Evolutionary conservation across 2,888 invertebrate species (phyloP).

Genomic region (Chouioia cunea): DNA sequence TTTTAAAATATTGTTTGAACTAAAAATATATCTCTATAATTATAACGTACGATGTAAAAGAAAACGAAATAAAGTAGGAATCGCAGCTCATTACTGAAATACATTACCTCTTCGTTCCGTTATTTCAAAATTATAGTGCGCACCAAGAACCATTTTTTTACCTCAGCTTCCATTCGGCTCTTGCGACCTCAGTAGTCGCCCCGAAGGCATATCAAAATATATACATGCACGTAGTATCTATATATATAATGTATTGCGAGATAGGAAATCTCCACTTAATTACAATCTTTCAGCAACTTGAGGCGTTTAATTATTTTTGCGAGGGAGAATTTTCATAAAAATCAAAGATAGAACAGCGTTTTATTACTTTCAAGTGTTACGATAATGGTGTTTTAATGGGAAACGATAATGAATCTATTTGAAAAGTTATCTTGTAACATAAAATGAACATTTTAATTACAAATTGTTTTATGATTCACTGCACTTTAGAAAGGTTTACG

Average conservation of each 20-base stretch:
- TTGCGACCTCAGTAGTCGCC: background rate
- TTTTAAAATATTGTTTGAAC: too few relatives aligned
- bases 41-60: too few relatives aligned
- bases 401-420: slow-evolving; percentile 2
- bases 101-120: slow-evolving; percentile 43
- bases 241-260: slow-evolving; percentile 2
- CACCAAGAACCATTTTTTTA: slow-evolving; percentile 28
- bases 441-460: too few relatives aligned
- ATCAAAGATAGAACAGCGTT: too few relatives aligned
- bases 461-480: too few relatives aligned
- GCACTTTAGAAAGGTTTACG: too few relatives aligned
- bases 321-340: slow-evolving; percentile 27
- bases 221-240: background rate
- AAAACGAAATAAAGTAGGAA: background rate
- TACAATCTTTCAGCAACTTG: slow-evolving; percentile 2
- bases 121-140: slow-evolving; percentile 43
- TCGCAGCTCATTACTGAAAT: slow-evolving; percentile 45
- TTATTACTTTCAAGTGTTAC: too few relatives aligned
- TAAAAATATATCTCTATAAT: too few relatives aligned
- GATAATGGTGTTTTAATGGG: slow-evolving; percentile 13
- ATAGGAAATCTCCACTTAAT: slow-evolving; percentile 29
- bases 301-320: slow-evolving; percentile 27
- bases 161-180: slow-evolving; percentile 26
- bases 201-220: slow-evolving; percentile 29
- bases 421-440: too few relatives aligned